Evolutionary conservation across 2,888 invertebrate genomes (phyloP), one percentile per base, ranked within the genome.

Genomic region (Volucella inanis): DNA sequence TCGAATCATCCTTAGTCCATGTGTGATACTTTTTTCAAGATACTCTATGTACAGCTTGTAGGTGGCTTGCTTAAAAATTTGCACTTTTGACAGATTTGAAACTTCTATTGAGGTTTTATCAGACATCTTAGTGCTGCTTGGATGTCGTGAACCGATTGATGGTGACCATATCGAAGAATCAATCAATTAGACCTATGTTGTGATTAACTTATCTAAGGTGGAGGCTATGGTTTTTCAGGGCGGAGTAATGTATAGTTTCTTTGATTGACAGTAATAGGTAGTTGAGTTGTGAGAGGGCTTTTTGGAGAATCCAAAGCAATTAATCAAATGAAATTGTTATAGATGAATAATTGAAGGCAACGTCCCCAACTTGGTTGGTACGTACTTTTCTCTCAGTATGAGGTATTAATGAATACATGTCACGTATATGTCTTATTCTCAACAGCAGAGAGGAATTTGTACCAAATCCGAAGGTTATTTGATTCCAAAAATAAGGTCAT

Each of bases 1-100:
- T 0, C 57, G 59, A 18, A 85, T 81, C 85, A 85, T 85, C 43
- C 85, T 10, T 39, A 85, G 9, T 0, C 85, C 85, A 31, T 85
- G 85, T 0, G 81, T 54, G 9, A 76, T 64, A 45, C 85, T 81
- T 57, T 38, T 71, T 18, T 81, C 85, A 11, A 85, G 81, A 43
- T 77, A 85, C 68, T 85, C 85, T 12, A 67, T 52, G 15, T 59
- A 81, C 0, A 85, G 81, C 8, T 64, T 65, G 50, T 47, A 10
- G 2, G 67, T 71, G 0, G 52, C 47, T 18, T 49, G 61, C 39
- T 67, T 84, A 22, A 84, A 75, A 2, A 70, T 49, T 10, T 3
- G 62, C 10, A 15, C 8, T 18, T 80, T 38, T 3, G 80, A 50
- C 38, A 52, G 9, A 14, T 55, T 31, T 8, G 43, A 57, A 18